Conservation (phyloP, 2,797 vertebrate genomes). For the Orestias chungarensis region DNA sequence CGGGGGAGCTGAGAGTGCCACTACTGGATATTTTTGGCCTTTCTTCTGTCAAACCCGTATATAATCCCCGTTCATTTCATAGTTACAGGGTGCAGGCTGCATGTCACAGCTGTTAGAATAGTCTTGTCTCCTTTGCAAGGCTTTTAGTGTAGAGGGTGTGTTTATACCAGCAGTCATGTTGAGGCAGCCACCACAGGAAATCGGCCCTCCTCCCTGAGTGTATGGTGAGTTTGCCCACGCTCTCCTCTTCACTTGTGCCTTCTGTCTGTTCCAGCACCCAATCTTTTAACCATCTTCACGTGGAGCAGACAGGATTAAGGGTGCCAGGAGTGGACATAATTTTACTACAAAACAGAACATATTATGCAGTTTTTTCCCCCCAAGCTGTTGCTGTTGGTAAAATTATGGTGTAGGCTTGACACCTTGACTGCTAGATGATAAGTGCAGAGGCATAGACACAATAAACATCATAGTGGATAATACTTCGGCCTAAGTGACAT, state of each 20-base stretch:
- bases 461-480: constrained; percentile 36
- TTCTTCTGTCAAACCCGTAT: constrained; percentile 63
- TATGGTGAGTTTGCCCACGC: constrained; percentile 69
- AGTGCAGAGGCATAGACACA: constrained; percentile 24
- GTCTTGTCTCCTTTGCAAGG: constrained; percentile 73
- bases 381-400: constrained; percentile 26
- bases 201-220: constrained; percentile 61
- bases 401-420: constrained; percentile 52
- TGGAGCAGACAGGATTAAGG: constrained; percentile 34
- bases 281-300: constrained; percentile 59
- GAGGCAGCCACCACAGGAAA: constrained; percentile 65
- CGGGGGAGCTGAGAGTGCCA: constrained; percentile 64
- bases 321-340: constrained; percentile 29
- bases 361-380: constrained; percentile 29
- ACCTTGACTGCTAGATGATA: constrained; percentile 43
- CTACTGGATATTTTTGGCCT: constrained; percentile 66
- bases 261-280: constrained; percentile 49
- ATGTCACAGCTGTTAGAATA: constrained; percentile 72
- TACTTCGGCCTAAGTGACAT: constrained; percentile 34
- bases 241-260: constrained; percentile 52
- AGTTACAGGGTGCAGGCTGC: constrained; percentile 64
- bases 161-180: constrained; percentile 75
- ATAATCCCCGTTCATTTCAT: constrained; percentile 68
- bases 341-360: constrained; percentile 55
- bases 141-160: constrained; percentile 79